phyloP scores from a whole-genome alignment of 2,888 invertebrate species.

The Pecten maximus region DNA sequence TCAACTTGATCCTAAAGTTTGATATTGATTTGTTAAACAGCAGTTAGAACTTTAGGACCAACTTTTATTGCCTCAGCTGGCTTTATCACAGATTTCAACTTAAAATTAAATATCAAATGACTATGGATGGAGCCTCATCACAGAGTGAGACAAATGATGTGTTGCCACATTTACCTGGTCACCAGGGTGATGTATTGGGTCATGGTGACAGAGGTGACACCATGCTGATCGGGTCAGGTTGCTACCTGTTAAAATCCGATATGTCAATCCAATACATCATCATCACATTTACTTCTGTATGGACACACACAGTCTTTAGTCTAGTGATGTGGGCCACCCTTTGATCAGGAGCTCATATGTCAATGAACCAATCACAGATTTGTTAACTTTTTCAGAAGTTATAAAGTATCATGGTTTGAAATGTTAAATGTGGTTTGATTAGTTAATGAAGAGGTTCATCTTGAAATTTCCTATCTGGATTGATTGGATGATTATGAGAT shows the following conservation, averaged over 20 bases:
- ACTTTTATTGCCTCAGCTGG: not conserved
- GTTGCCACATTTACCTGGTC: constrained; percentile 12
- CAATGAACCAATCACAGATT: not conserved
- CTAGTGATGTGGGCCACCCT: not conserved
- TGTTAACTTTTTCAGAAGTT: not conserved
- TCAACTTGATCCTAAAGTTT: not conserved
- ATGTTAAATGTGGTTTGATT: too few relatives aligned
- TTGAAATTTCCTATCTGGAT: too few relatives aligned
- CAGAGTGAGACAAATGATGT: not conserved
- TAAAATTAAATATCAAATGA: too few relatives aligned
- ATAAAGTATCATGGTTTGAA: too few relatives aligned
- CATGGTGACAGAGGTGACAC: constrained; percentile 26
- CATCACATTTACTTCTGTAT: not conserved
- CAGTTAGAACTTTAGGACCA: not conserved
- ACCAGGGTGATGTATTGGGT: constrained; percentile 8
- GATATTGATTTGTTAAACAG: not conserved
- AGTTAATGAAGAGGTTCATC: too few relatives aligned
- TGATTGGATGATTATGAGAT: too few relatives aligned
- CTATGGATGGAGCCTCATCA: too few relatives aligned
- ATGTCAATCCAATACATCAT: not conserved
- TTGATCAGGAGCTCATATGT: not conserved
- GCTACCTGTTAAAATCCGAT: not conserved
- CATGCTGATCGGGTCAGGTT: constrained; percentile 26
- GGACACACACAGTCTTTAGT: not conserved
- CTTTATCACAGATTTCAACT: not conserved